Percentiles rank a stretch among this genome's conserved stretches.
These are phyloP conservation scores for Coelopa pilipes DNA, from an alignment of 2,888 invertebrate species.

Conservation along the genomic window DNA sequence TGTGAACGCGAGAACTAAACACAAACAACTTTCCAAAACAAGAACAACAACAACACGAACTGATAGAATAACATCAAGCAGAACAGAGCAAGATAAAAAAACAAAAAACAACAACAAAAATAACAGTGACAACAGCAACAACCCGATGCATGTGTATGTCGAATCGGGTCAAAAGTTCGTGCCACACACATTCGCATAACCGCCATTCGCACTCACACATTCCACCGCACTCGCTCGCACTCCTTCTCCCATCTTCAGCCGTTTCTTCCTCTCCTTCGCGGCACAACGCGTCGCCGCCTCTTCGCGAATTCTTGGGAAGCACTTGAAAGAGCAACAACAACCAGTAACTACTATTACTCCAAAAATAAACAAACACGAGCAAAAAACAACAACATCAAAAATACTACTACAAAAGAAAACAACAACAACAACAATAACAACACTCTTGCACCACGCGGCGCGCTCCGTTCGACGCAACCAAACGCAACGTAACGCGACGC, in stretches of 20 bases:
- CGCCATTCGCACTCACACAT: background rate
- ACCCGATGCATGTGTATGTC: conserved; percentile 37
- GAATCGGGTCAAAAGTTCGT: conserved; percentile 64
- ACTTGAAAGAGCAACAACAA: background rate
- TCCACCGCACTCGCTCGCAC: conserved; percentile 4
- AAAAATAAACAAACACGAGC: conserved; percentile 12
- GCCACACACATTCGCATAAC: conserved; percentile 16
- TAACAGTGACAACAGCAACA: conserved; percentile 32
- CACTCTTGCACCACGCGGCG: background rate
- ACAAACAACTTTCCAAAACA: conserved; percentile 12
- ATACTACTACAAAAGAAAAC: too few species aligned
- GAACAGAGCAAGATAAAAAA: conserved; percentile 12
- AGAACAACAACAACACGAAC: conserved; percentile 35
- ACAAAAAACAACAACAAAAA: conserved; percentile 31
- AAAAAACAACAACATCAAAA: background rate
- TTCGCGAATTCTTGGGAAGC: background rate
- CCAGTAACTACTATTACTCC: background rate
- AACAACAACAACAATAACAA: background rate
- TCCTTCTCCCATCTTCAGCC: conserved; percentile 18
- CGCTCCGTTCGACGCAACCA: conserved; percentile 21
- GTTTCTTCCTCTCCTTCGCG: conserved; percentile 36
- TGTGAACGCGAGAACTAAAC: conserved; percentile 34
- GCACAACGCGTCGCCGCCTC: conserved; percentile 9
- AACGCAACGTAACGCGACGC: conserved; percentile 1
- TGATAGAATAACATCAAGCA: conserved; percentile 24